These are phyloP conservation scores for Petroica traversi DNA, from an alignment of 2,113 vertebrate genomes.

Conservation along the genomic window DNA sequence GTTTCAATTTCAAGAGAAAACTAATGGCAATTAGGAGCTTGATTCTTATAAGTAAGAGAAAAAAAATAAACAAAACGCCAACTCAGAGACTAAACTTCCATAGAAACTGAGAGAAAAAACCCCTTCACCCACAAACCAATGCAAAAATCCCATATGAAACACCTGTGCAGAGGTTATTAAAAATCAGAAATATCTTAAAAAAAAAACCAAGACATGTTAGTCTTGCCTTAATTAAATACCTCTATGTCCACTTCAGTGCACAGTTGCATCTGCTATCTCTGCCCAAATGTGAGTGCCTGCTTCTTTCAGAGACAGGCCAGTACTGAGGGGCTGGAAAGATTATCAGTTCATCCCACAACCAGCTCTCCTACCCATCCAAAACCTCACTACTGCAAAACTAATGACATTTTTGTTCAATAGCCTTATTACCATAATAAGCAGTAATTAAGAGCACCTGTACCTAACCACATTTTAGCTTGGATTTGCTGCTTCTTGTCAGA, in stretches of 20 bases:
- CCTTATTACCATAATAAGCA: background rate
- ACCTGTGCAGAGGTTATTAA: background rate
- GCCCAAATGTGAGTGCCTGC: rapidly evolving
- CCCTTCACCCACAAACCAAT: rapidly evolving
- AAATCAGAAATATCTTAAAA: background rate
- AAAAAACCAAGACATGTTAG: background rate
- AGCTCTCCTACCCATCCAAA: background rate
- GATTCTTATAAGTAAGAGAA: background rate
- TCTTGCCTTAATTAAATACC: background rate
- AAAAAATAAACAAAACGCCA: rapidly evolving
- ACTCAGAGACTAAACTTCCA: background rate
- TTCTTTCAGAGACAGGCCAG: background rate
- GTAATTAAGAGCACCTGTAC: background rate
- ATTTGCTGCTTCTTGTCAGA: background rate
- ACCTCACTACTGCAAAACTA: background rate
- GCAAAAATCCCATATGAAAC: rapidly evolving
- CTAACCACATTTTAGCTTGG: background rate
- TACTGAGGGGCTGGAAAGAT: background rate
- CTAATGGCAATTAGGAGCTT: background rate
- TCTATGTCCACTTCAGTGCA: background rate
- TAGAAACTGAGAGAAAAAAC: background rate
- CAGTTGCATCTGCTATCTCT: background rate
- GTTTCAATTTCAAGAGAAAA: background rate
- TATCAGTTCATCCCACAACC: background rate
- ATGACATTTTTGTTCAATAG: background rate